These are phyloP conservation scores for Goniozus legneri DNA, from an alignment of 1,140 invertebrate species.

Conservation along the genomic window DNA sequence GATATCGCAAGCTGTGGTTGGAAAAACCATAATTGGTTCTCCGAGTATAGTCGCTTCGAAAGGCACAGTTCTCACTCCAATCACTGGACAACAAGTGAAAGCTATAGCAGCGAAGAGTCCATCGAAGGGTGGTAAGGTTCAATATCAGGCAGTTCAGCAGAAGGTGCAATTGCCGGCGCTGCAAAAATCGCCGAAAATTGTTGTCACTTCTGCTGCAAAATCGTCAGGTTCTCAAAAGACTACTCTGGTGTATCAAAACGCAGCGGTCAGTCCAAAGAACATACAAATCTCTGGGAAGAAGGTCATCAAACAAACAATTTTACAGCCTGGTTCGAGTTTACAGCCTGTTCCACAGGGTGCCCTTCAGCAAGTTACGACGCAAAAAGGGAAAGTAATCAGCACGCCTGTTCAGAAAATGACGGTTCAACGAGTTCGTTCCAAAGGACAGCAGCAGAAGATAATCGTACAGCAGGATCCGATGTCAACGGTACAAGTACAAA, in stretches of 20 bases:
- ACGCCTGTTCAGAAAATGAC: slow-evolving; percentile 29
- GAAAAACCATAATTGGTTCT: slow-evolving; percentile 30
- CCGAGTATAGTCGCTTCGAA: slow-evolving; percentile 37
- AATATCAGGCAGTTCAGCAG: slow-evolving; percentile 34
- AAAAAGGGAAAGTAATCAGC: slow-evolving; percentile 24
- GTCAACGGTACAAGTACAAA: slow-evolving; percentile 13
- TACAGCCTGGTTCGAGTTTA: slow-evolving; percentile 20
- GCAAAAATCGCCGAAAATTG: slow-evolving; percentile 26
- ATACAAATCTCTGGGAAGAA: slow-evolving; percentile 27
- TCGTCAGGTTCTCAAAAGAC: slow-evolving; percentile 14
- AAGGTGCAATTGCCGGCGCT: slow-evolving; percentile 40
- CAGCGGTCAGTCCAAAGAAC: slow-evolving; percentile 14
- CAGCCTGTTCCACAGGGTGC: slow-evolving; percentile 11
- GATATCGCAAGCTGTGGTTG: slow-evolving; percentile 28
- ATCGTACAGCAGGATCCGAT: slow-evolving; percentile 21
- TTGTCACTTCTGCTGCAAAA: slow-evolving; percentile 15
- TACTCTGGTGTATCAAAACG: slow-evolving; percentile 32
- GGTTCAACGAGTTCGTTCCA: slow-evolving; percentile 22
- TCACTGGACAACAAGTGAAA: slow-evolving; percentile 49
- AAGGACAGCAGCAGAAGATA: slow-evolving; percentile 31
- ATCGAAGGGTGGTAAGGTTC: slow-evolving; percentile 35
- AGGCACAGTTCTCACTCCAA: slow-evolving; percentile 52
- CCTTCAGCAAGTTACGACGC: slow-evolving; percentile 17
- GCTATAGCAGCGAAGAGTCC: slow-evolving; percentile 44
- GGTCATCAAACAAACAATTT: slow-evolving; percentile 22